phyloP scores from a whole-genome alignment of 2,888 invertebrate species.

The Pachliopta kotzebuea region DNA sequence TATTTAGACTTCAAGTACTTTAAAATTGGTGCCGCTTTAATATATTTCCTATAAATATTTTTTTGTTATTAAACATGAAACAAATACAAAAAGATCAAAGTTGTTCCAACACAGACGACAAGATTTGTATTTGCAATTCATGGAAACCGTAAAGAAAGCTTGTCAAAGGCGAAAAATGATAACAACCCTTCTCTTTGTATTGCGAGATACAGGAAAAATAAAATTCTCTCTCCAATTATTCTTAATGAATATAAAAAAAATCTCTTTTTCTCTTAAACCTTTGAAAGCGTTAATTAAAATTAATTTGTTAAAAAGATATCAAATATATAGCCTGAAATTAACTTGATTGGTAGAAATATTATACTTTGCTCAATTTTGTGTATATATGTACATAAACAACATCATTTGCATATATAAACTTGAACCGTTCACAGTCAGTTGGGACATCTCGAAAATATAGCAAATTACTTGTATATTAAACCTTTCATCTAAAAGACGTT shows the following conservation, averaged over 20 bases:
- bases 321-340: too few relatives aligned
- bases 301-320: neutral
- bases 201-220: slow-evolving; percentile 10
- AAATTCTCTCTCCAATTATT: slow-evolving; percentile 17
- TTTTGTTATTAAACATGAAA: neutral
- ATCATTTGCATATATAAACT: too few relatives aligned
- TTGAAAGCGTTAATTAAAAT: neutral
- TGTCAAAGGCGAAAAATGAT: slow-evolving; percentile 20
- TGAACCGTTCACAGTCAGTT: neutral
- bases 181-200: slow-evolving; percentile 17
- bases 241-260: slow-evolving; percentile 12
- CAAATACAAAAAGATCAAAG: slow-evolving; percentile 11
- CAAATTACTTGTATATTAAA: neutral
- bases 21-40: too few relatives aligned
- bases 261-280: neutral
- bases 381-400: too few relatives aligned
- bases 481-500: slow-evolving; percentile 4
- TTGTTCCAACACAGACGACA: neutral
- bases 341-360: too few relatives aligned
- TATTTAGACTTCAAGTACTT: too few relatives aligned
- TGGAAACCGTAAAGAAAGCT: slow-evolving; percentile 14
- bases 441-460: neutral
- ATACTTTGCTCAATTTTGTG: too few relatives aligned
- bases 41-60: neutral
- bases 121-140: slow-evolving; percentile 23